A percentile compares a stretch with the other conserved stretches of the same genome.
These are phyloP conservation scores for Pantherophis guttatus DNA, from an alignment of 2,113 vertebrate genomes.

Conservation along the genomic window DNA sequence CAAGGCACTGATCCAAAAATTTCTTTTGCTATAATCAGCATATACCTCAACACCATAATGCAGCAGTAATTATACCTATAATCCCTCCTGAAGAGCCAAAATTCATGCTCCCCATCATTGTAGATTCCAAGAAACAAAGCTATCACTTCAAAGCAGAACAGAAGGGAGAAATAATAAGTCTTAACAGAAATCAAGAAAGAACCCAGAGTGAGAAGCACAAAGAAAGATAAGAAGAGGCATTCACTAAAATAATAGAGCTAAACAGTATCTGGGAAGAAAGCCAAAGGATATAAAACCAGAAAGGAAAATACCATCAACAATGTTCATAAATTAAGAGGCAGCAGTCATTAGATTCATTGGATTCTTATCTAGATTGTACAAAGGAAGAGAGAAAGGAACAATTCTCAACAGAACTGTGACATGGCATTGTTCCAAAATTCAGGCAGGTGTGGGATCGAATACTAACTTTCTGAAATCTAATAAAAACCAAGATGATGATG, in stretches of 20 bases:
- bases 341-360: background rate
- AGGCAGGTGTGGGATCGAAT: background rate
- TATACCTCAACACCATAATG: background rate
- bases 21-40: background rate
- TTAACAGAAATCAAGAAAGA: constrained; percentile 3
- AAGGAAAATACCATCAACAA: constrained; percentile 35
- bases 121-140: background rate
- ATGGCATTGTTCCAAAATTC: background rate
- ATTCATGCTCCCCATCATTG: background rate
- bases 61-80: background rate
- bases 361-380: background rate
- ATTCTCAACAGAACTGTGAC: constrained; percentile 14
- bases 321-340: constrained; percentile 35
- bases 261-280: background rate
- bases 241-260: constrained; percentile 23
- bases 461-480: background rate
- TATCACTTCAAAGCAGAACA: background rate
- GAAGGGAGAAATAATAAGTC: constrained; percentile 11
- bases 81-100: background rate
- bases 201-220: background rate
- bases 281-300: background rate
- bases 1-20: background rate
- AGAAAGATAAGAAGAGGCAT: background rate
- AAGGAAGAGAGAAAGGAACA: background rate
- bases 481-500: background rate